Evolutionary conservation across 2,888 invertebrate genomes (phyloP), one percentile per base, ranked within the genome.

Genomic region (Gibbula magus): DNA sequence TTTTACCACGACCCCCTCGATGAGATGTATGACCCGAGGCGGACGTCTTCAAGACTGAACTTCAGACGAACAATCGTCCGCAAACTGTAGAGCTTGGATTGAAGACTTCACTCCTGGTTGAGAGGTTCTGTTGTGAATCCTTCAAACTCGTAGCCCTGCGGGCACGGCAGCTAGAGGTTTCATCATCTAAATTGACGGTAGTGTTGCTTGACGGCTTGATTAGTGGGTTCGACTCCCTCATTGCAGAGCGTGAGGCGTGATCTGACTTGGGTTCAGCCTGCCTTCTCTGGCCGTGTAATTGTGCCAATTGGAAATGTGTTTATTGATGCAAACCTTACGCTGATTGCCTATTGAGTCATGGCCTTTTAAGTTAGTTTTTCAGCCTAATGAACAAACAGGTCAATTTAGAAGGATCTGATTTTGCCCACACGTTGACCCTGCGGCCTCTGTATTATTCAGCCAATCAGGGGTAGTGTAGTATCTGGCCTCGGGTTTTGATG

Each of bases 301-400:
- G 32, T 70, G 32, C 20, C 70, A 70, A 70, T 39, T 70, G 39
- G 70, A 70, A 70, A 39, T 39, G 70, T 70, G 70, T 70, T 70
- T 70, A 70, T 70, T 70, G 70, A 70, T 20, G 70, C 39, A 18
- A 39, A 39, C 32, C 39, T 70, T 39, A 70, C 18, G 70, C 70
- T 70, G 70, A 39, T 39, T 70, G 70, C 70, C 35, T 70, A 70
- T 70, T 70, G 70, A 61, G 29, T 61, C 61, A 61, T 61, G 61
- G 16, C 5, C 61, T 61, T 61, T 61, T 25, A 61, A 61, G 61
- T 61, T 61, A 61, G 16, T 61, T 61, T 61, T 61, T 61, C 61
- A 16, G 29, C 61, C 29, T 25, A 61, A 61, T 61, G 61, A 61
- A 61, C 25, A 61, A 61, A 61, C 61, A 25, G 61, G 61, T 61